Conservation (phyloP, 2,797 vertebrate genomes). For the Rhadinocentrus ornatus region DNA sequence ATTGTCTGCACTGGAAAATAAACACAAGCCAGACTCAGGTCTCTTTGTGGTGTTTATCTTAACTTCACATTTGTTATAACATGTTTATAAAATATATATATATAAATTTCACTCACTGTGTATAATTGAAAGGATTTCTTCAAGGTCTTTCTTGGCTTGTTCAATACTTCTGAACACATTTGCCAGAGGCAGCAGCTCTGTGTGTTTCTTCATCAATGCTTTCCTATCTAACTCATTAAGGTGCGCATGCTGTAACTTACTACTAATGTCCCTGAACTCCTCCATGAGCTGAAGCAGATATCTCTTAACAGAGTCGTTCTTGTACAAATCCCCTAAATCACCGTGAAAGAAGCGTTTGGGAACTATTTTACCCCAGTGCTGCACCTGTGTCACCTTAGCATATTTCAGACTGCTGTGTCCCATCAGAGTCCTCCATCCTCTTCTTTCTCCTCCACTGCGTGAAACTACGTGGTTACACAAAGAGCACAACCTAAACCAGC, state of each 20-base stretch:
- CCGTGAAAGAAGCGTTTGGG: slow-evolving; percentile 52
- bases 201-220: slow-evolving; percentile 69
- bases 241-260: slow-evolving; percentile 67
- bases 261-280: slow-evolving; percentile 76
- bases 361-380: not conserved
- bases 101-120: slow-evolving; percentile 75
- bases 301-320: slow-evolving; percentile 78
- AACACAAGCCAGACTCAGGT: too few relatives aligned
- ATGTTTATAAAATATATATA: too few relatives aligned
- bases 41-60: not conserved
- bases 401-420: not conserved
- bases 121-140: slow-evolving; percentile 85
- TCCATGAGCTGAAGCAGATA: slow-evolving; percentile 80
- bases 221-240: slow-evolving; percentile 81
- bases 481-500: slow-evolving; percentile 31
- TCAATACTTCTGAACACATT: slow-evolving; percentile 74
- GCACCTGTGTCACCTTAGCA: not conserved
- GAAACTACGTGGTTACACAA: slow-evolving; percentile 24
- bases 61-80: too few relatives aligned
- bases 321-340: slow-evolving; percentile 75
- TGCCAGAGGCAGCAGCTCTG: slow-evolving; percentile 79
- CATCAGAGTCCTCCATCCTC: slow-evolving; percentile 35
- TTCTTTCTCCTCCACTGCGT: not conserved
- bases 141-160: slow-evolving; percentile 77
- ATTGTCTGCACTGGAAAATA: not conserved